phyloP scores from a whole-genome alignment of 92 coral and sea anemone genomes.

The Phenganax stokvisi region DNA sequence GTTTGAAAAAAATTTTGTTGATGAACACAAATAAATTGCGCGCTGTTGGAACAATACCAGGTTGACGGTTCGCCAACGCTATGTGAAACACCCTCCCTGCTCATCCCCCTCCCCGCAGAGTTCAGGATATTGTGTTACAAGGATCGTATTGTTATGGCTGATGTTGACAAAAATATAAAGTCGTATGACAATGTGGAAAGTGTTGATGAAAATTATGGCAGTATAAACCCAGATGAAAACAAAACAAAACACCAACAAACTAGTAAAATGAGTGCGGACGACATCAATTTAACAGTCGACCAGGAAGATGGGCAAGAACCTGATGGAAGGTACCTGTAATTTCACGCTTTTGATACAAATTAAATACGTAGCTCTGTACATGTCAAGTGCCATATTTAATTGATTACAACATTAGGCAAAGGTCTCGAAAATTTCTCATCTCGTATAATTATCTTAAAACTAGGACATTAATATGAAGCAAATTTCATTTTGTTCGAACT shows the following conservation, averaged over 20 bases:
- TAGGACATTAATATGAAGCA: no score
- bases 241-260: neutral
- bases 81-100: no score
- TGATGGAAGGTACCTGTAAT: neutral
- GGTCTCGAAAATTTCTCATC: no score
- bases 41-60: no score
- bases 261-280: constrained; percentile 13
- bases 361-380: neutral
- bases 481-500: no score
- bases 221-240: neutral
- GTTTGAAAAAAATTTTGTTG: no score
- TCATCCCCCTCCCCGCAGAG: no score
- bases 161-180: neutral
- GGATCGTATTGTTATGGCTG: neutral
- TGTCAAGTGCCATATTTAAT: neutral
- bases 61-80: no score
- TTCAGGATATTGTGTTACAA: neutral
- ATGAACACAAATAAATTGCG: no score
- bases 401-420: neutral
- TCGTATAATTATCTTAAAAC: no score
- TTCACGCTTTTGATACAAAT: neutral
- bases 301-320: constrained; percentile 13
- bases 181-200: neutral
- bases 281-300: constrained; percentile 2
- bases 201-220: neutral